phyloP scores from a whole-genome alignment of 1,140 invertebrate genomes.

The Penaeus chinensis region DNA sequence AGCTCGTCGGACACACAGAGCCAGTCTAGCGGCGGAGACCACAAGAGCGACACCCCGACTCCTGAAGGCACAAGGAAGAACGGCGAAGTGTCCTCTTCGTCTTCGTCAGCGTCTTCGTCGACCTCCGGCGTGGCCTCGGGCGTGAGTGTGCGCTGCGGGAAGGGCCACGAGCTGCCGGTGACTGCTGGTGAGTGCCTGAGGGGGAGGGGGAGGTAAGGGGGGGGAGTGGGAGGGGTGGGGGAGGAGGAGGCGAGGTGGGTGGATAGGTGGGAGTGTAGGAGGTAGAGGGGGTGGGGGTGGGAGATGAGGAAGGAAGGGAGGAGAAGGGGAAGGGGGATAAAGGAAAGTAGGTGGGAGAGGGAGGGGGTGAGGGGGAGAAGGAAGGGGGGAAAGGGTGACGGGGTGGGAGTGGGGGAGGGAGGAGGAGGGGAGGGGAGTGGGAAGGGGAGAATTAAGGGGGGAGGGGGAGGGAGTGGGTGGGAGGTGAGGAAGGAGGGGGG shows the following conservation, averaged over 20 bases:
- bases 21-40: conserved; percentile 56
- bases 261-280: background rate
- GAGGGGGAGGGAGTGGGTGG: too few species aligned
- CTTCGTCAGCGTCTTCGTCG: conserved; percentile 6
- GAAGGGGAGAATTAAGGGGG: too few species aligned
- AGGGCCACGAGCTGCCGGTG: conserved; percentile 50
- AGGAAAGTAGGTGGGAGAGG: background rate
- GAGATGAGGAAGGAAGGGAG: background rate
- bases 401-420: too few species aligned
- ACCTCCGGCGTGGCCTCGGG: conserved; percentile 27
- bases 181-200: conserved; percentile 32
- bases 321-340: background rate
- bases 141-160: conserved; percentile 50
- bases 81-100: conserved; percentile 22
- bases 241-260: background rate
- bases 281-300: too few species aligned
- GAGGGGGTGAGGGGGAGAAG: background rate
- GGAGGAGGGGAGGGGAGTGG: too few species aligned
- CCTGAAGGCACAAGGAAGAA: conserved; percentile 48
- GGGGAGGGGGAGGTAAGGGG: too few species aligned
- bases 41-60: conserved; percentile 58
- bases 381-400: too few species aligned
- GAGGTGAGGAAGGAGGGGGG: too few species aligned
- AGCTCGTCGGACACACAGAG: conserved; percentile 62
- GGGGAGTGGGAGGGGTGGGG: background rate